These are phyloP conservation scores for Silurus lanzhouensis DNA, from an alignment of 2,797 vertebrate species.

Conservation along the genomic window DNA sequence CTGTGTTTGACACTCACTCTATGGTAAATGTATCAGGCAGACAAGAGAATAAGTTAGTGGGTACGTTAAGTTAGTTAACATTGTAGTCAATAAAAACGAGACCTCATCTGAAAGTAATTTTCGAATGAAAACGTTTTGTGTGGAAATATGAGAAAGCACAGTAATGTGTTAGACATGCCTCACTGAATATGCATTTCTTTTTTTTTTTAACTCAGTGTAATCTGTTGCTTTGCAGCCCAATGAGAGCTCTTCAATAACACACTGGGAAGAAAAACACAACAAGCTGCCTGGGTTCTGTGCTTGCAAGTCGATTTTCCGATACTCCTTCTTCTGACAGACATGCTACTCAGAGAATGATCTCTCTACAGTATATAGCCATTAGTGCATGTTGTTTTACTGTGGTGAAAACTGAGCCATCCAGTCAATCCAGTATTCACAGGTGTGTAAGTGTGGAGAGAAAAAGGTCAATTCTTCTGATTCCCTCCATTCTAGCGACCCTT, in stretches of 20 bases:
- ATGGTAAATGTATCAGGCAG: background rate
- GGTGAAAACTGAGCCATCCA: background rate
- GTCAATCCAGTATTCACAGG: slow-evolving; percentile 4
- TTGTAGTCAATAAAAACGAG: slow-evolving; percentile 4
- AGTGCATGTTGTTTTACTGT: background rate
- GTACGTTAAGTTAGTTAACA: background rate
- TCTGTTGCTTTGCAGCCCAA: background rate
- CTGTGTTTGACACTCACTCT: slow-evolving; percentile 2
- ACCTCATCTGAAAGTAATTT: slow-evolving; percentile 19
- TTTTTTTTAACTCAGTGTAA: background rate
- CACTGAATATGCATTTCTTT: background rate
- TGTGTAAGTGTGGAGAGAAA: background rate
- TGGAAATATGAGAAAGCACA: background rate
- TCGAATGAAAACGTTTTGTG: slow-evolving; percentile 18
- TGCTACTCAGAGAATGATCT: slow-evolving; percentile 4
- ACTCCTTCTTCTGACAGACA: slow-evolving; percentile 16
- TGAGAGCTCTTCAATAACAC: slow-evolving; percentile 39
- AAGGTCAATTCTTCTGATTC: slow-evolving; percentile 17
- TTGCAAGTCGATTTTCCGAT: slow-evolving; percentile 27
- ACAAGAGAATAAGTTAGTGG: slow-evolving; percentile 6
- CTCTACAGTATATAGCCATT: background rate
- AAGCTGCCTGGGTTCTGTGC: slow-evolving; percentile 22
- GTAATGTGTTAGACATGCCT: slow-evolving; percentile 20
- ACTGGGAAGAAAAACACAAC: slow-evolving; percentile 1
- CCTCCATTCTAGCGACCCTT: slow-evolving; percentile 38